Evolutionary conservation across 2,888 invertebrate species (phyloP).

Genomic region (Cryptocephalus primarius): DNA sequence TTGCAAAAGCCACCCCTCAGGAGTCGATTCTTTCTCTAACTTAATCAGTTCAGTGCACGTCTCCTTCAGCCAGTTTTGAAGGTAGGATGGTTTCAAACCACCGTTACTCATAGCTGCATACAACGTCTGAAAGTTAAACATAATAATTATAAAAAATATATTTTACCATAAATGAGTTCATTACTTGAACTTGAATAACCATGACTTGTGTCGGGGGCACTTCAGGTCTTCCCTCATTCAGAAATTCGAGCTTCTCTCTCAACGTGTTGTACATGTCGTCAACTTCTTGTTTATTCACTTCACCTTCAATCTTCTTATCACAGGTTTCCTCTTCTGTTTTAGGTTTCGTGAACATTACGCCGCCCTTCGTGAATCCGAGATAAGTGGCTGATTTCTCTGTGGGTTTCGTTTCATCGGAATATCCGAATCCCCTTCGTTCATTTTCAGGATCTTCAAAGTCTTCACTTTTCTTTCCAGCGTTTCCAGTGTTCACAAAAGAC

Average conservation of each 20-base stretch:
- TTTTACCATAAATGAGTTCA: neutral
- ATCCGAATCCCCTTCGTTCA: slow-evolving; percentile 23
- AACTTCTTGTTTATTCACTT: slow-evolving; percentile 19
- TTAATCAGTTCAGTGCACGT: slow-evolving; percentile 48
- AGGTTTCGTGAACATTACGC: slow-evolving; percentile 29
- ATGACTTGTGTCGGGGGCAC: slow-evolving; percentile 49
- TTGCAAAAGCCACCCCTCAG: slow-evolving; percentile 56
- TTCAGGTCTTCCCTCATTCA: slow-evolving; percentile 44
- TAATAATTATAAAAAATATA: neutral
- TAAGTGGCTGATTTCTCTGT: slow-evolving; percentile 12
- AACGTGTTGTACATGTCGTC: slow-evolving; percentile 38
- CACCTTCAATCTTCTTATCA: slow-evolving; percentile 8
- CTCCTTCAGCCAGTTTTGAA: slow-evolving; percentile 48
- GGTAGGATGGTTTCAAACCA: slow-evolving; percentile 46
- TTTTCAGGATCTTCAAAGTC: slow-evolving; percentile 10
- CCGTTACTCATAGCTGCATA: slow-evolving; percentile 50
- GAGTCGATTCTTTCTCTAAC: slow-evolving; percentile 54
- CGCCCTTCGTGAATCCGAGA: slow-evolving; percentile 32
- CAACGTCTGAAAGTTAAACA: slow-evolving; percentile 43
- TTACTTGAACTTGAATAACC: slow-evolving; percentile 40
- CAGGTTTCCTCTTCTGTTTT: slow-evolving; percentile 9
- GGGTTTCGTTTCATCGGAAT: slow-evolving; percentile 1
- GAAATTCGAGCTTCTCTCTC: slow-evolving; percentile 46
- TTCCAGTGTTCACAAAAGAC: slow-evolving; percentile 31
- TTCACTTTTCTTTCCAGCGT: slow-evolving; percentile 18